Evolutionary conservation across 1,140 invertebrate species (phyloP).

Genomic region (Drosophila lacteicornis): DNA sequence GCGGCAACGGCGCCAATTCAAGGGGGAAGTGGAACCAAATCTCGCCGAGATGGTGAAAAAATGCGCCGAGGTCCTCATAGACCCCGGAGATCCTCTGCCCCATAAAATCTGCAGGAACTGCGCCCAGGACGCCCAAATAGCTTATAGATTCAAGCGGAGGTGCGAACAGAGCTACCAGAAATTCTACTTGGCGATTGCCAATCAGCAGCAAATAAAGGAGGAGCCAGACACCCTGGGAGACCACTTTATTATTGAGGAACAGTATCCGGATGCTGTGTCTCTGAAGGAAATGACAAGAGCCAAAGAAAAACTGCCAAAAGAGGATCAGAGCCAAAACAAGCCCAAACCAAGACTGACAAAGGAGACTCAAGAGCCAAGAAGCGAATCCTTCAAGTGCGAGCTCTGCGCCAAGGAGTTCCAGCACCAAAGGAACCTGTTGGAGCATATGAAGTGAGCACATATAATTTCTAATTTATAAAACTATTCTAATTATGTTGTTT

Average conservation of each 20-base stretch:
- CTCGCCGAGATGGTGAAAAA: constrained; percentile 24
- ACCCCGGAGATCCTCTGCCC: constrained; percentile 12
- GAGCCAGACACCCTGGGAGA: background rate
- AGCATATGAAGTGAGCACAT: constrained; percentile 17
- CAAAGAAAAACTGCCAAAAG: background rate
- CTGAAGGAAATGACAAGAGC: background rate
- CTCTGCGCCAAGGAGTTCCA: constrained; percentile 14
- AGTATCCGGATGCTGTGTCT: background rate
- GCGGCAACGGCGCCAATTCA: background rate
- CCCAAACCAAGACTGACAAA: constrained; percentile 1
- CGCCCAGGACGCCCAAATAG: constrained; percentile 21
- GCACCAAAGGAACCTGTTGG: constrained; percentile 6
- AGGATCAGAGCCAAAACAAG: background rate
- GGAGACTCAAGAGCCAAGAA: background rate
- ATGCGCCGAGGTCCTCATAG: constrained; percentile 21
- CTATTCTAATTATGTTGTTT: too few species aligned
- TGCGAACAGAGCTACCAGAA: constrained; percentile 28
- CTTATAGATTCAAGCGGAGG: constrained; percentile 29
- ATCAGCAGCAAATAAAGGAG: background rate
- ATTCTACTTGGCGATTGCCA: constrained; percentile 6
- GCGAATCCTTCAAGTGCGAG: constrained; percentile 5
- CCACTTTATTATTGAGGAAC: background rate
- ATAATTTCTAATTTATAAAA: too few species aligned
- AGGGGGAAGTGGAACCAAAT: background rate
- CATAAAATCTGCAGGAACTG: constrained; percentile 41